phyloP scores from a whole-genome alignment of 2,113 vertebrate genomes.

The Podiceps cristatus region DNA sequence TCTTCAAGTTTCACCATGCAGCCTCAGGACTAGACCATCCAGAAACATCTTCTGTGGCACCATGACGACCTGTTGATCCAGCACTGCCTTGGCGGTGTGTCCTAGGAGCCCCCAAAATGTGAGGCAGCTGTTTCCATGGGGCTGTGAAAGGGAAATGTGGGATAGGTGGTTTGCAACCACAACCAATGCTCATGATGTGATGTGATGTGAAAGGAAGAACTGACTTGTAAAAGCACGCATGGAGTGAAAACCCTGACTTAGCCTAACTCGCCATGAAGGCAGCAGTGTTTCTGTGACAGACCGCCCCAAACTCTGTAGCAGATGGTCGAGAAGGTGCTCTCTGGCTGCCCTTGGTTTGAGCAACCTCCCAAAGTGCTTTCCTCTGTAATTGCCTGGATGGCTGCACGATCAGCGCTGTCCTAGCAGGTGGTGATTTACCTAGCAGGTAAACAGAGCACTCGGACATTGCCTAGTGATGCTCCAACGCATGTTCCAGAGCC shows the following conservation, averaged over 20 bases:
- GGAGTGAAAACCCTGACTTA: not conserved
- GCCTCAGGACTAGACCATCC: not conserved
- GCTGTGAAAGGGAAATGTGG: not conserved
- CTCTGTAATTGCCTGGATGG: not conserved
- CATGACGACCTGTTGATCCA: not conserved
- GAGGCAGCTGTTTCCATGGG: not conserved
- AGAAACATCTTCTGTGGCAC: not conserved
- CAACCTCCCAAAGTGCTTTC: not conserved
- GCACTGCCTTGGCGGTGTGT: not conserved
- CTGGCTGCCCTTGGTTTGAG: not conserved
- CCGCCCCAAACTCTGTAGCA: not conserved
- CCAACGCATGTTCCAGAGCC: not conserved
- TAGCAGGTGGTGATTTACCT: not conserved
- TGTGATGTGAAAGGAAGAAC: not conserved
- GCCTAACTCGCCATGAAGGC: not conserved
- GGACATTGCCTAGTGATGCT: not conserved
- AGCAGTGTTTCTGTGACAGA: not conserved
- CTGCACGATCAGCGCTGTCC: not conserved
- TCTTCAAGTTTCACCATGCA: not conserved
- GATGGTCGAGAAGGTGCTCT: not conserved
- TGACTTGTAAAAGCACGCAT: not conserved
- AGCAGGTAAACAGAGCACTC: constrained; percentile 45
- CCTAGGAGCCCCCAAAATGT: not conserved
- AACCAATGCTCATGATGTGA: accelerated
- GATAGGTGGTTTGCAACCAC: not conserved